Evolutionary conservation across 2,113 vertebrate species (phyloP).

Genomic region (Leucopsar rothschildi): DNA sequence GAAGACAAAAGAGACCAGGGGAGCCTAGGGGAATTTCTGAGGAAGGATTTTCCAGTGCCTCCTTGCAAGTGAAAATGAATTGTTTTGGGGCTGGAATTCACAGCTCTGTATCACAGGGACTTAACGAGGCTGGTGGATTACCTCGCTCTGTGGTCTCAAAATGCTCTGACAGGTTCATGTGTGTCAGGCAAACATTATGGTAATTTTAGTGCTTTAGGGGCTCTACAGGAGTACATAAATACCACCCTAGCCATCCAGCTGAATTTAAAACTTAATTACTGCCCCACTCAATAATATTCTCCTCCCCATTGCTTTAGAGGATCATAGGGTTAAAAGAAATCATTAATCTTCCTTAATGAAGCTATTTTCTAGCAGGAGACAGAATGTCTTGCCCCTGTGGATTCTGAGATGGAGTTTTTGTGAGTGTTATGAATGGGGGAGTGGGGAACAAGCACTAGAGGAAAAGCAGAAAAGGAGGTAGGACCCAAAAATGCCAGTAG

Average conservation of each 20-base stretch:
- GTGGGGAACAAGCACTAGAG: rapidly evolving
- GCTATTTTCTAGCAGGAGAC: slow-evolving; percentile 51
- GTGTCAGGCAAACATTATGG: slow-evolving; percentile 55
- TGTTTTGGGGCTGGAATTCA: slow-evolving; percentile 47
- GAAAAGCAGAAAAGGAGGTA: background rate
- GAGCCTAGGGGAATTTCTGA: slow-evolving; percentile 13
- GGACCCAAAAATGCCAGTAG: background rate
- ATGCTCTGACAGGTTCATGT: slow-evolving; percentile 51
- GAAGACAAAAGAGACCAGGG: background rate
- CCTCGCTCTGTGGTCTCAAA: slow-evolving; percentile 14
- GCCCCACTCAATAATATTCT: slow-evolving; percentile 29
- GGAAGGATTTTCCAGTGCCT: slow-evolving; percentile 2
- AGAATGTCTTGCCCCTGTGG: slow-evolving; percentile 45
- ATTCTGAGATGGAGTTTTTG: slow-evolving; percentile 37
- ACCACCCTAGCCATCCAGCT: slow-evolving; percentile 10
- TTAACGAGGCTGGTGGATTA: slow-evolving; percentile 30
- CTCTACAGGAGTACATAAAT: slow-evolving; percentile 35
- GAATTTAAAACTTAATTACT: slow-evolving; percentile 60
- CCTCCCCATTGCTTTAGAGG: background rate
- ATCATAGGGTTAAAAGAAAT: slow-evolving; percentile 47
- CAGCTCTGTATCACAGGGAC: background rate
- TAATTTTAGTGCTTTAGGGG: slow-evolving; percentile 36
- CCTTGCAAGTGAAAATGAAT: slow-evolving; percentile 41
- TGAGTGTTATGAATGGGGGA: background rate
- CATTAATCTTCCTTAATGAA: slow-evolving; percentile 65